These are phyloP conservation scores for Orius insidiosus DNA, from an alignment of 1,140 invertebrate genomes.

Conservation along the genomic window DNA sequence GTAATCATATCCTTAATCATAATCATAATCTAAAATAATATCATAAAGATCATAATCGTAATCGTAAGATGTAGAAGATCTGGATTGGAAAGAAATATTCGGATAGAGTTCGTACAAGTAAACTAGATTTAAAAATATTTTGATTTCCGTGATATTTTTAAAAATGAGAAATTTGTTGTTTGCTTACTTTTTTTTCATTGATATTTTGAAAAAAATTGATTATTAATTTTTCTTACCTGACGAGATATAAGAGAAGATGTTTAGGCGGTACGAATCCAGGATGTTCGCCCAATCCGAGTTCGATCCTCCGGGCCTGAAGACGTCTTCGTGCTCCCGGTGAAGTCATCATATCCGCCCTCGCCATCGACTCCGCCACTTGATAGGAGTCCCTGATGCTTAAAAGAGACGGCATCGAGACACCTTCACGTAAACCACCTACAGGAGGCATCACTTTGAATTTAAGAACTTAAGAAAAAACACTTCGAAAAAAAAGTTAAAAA, in stretches of 20 bases:
- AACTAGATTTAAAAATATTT: too few relatives aligned
- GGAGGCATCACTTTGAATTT: not conserved
- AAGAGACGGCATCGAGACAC: constrained; percentile 17
- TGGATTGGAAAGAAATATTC: too few relatives aligned
- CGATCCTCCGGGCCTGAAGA: constrained; percentile 31
- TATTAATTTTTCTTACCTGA: constrained; percentile 44
- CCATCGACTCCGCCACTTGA: constrained; percentile 36
- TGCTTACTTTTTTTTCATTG: too few relatives aligned
- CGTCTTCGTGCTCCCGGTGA: constrained; percentile 33
- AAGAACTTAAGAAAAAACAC: not conserved
- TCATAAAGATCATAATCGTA: too few relatives aligned
- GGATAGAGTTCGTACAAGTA: too few relatives aligned
- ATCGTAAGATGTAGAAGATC: too few relatives aligned
- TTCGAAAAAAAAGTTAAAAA: too few relatives aligned
- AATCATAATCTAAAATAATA: too few relatives aligned
- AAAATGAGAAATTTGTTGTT: too few relatives aligned
- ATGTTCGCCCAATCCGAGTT: constrained; percentile 28
- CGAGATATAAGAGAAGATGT: constrained; percentile 39
- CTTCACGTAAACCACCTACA: constrained; percentile 13
- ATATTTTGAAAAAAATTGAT: too few relatives aligned
- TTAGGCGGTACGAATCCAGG: constrained; percentile 37
- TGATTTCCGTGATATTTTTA: too few relatives aligned
- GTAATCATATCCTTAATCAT: too few relatives aligned
- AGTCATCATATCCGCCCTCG: constrained; percentile 36
- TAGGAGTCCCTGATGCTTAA: constrained; percentile 31